A percentile compares a stretch with the other conserved stretches of the same genome.
phyloP scores from a whole-genome alignment of 64 coral and sea anemone genomes.

The Stylophora pistillata region DNA sequence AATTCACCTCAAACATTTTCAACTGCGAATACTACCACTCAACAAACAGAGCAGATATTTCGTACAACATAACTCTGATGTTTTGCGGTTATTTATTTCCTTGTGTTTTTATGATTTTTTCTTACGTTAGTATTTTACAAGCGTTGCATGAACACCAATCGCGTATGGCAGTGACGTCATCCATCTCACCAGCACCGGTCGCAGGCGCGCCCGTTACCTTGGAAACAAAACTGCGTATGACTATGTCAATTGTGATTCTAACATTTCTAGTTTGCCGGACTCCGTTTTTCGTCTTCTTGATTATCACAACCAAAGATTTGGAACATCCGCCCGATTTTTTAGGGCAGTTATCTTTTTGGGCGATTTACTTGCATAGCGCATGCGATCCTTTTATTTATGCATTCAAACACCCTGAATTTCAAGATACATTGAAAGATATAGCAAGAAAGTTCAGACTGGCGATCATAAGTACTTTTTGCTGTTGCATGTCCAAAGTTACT shows the following conservation, averaged over 20 bases:
- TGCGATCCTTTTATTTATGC: conserved; percentile 94
- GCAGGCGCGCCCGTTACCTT: conserved; percentile 42
- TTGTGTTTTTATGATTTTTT: conserved; percentile 57
- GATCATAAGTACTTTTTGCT: conserved; percentile 22
- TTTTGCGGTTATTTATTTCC: conserved; percentile 77
- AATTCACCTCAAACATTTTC: conserved; percentile 91
- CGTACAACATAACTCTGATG: conserved; percentile 89
- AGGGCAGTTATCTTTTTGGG: conserved; percentile 92
- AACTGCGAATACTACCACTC: conserved; percentile 88
- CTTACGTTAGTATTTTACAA: conserved; percentile 62
- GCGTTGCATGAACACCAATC: conserved; percentile 61
- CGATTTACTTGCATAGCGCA: conserved; percentile 93
- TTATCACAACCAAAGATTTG: conserved; percentile 53
- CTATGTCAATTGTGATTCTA: conserved; percentile 57
- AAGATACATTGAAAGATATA: conserved; percentile 79
- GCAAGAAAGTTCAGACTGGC: conserved; percentile 25
- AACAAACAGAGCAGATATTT: conserved; percentile 61
- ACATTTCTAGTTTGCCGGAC: conserved; percentile 88
- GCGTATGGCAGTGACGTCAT: conserved; percentile 36
- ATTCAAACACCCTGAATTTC: conserved; percentile 84
- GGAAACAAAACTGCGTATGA: conserved; percentile 63
- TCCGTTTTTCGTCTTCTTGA: conserved; percentile 83
- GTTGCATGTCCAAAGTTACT: not conserved
- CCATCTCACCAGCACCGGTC: conserved; percentile 43
- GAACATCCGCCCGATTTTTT: conserved; percentile 65